Percentiles rank a stretch among this genome's conserved stretches.
phyloP scores from a whole-genome alignment of 2,888 invertebrate genomes.

The Lathronympha strigana region DNA sequence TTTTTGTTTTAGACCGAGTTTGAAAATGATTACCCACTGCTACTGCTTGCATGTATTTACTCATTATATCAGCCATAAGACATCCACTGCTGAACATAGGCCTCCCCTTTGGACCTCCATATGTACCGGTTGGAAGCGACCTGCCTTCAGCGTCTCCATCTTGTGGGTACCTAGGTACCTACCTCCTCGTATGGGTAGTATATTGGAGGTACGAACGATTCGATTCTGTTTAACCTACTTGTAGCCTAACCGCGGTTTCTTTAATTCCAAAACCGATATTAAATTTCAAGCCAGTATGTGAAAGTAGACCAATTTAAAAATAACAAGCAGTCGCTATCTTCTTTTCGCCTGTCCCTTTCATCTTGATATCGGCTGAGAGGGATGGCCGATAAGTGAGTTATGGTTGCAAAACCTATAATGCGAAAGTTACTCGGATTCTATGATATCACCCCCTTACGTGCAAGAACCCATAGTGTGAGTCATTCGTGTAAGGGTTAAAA shows the following conservation, averaged over 20 bases:
- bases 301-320: constrained; percentile 29
- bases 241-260: constrained; percentile 12
- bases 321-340: constrained; percentile 21
- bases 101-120: too few species aligned
- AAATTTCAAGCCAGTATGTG: constrained; percentile 21
- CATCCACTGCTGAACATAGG: too few species aligned
- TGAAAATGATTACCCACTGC: too few species aligned
- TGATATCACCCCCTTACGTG: neutral
- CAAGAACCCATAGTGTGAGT: too few species aligned
- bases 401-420: constrained; percentile 18
- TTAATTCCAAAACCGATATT: constrained; percentile 19
- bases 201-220: constrained; percentile 3
- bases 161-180: neutral
- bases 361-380: constrained; percentile 4
- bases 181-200: neutral
- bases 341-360: constrained; percentile 15
- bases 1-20: too few species aligned
- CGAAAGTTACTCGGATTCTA: neutral
- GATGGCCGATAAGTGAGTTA: constrained; percentile 15
- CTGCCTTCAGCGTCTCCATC: too few species aligned
- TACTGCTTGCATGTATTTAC: too few species aligned
- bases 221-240: constrained; percentile 21
- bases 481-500: neutral
- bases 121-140: too few species aligned
- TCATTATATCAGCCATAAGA: too few species aligned